These are phyloP conservation scores for Aphelocoma coerulescens DNA, from an alignment of 2,113 vertebrate genomes.

Conservation along the genomic window DNA sequence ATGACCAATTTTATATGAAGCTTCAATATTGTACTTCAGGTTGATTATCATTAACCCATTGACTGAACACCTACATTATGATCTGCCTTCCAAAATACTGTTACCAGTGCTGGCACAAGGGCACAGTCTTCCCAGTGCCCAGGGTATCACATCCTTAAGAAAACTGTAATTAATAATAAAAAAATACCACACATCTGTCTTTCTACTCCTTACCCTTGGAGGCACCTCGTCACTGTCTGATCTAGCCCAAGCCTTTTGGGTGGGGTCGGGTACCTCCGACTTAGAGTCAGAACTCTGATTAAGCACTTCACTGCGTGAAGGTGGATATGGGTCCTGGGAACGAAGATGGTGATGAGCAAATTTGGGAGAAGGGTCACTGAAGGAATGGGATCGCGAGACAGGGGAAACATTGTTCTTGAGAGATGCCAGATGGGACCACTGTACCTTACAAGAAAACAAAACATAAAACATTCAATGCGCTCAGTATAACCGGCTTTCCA, in stretches of 20 bases:
- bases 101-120: not conserved
- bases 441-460: constrained; percentile 91
- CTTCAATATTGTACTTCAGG: not conserved
- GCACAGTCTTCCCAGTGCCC: not conserved
- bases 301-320: constrained; percentile 88
- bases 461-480: constrained; percentile 83
- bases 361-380: constrained; percentile 91
- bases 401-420: constrained; percentile 90
- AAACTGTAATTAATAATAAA: constrained; percentile 27
- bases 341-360: constrained; percentile 93
- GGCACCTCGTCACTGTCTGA: constrained; percentile 90
- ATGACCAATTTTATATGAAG: not conserved
- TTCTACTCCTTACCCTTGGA: constrained; percentile 91
- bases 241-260: constrained; percentile 84
- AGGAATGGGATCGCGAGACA: constrained; percentile 87
- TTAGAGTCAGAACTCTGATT: constrained; percentile 84
- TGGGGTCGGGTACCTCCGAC: constrained; percentile 77
- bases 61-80: not conserved
- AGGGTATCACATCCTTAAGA: constrained; percentile 45
- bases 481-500: constrained; percentile 71
- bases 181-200: constrained; percentile 69
- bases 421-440: constrained; percentile 93
- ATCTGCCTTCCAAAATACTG: constrained; percentile 32
- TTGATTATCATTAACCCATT: not conserved
- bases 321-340: constrained; percentile 85